Evolutionary conservation across 2,888 invertebrate species (phyloP), one percentile per base, ranked within the genome.

Genomic region (Philhelius pedissequus): DNA sequence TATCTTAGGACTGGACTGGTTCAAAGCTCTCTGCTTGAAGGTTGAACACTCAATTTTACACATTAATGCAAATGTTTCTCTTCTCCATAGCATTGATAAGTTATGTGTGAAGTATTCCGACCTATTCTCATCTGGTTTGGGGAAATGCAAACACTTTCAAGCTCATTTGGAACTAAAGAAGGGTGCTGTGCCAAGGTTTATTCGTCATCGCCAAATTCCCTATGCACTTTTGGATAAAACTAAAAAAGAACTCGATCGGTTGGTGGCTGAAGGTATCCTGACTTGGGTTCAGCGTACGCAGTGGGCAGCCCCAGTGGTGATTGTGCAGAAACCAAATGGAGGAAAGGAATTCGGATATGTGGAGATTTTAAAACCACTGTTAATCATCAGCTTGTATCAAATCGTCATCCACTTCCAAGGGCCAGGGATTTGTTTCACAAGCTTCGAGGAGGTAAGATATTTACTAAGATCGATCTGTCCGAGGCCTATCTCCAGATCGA

Each of bases 271-370:
- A n/a, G n/a, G n/a, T n/a, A n/a, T n/a, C n/a, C n/a, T n/a, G n/a
- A n/a, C n/a, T n/a, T n/a, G 38, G 40, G 35, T 60, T 13, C 60
- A 60, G n/a, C 35, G 38, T 22, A 52, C 27, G 1, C 52, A 86
- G 15, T 90, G 89, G 88, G 88, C 88, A 7, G 88, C 89, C n/a
- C 89, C 89, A 2, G 87, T 89, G 11, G 89, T 90, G 5, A 87
- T 89, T 7, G 87, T 89, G 5, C 64, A 87, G 40, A 90, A 90
- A 62, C 77, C 84, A 5, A 79, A 88, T 69, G 87, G 86, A 3
- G 43, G n/a, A n/a, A n/a, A n/a, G n/a, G 58, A n/a, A 79, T 89
- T 4, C 76, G 88, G 45, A 87, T 87, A 22, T 87, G 86, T 43
- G 86, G 83, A 9, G 86, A 87, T 62, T 87, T 86, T 25, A 87